Evolutionary conservation across 2,888 invertebrate genomes (phyloP).

Genomic region (Hedychridium roseum): DNA sequence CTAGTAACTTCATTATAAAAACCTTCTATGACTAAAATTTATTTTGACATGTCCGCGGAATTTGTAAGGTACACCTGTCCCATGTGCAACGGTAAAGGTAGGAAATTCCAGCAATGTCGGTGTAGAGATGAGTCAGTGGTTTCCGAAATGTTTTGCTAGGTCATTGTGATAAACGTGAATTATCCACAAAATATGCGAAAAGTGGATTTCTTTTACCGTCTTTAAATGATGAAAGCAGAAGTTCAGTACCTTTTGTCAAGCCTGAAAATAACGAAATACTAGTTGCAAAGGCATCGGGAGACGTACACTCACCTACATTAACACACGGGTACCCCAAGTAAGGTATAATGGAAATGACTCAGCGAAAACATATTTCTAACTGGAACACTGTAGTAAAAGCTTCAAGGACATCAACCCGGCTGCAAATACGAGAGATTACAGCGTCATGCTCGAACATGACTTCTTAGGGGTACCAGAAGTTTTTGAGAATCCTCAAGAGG

Average conservation of each 20-base stretch:
- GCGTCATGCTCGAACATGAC: conserved; percentile 13
- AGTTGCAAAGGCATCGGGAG: conserved; percentile 9
- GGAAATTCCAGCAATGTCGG: background rate
- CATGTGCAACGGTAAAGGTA: conserved; percentile 29
- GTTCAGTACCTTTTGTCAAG: conserved; percentile 7
- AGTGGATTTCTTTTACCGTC: conserved; percentile 11
- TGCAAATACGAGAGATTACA: conserved; percentile 16
- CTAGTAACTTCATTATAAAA: background rate
- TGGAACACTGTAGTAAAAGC: too few relatives aligned
- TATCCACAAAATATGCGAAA: conserved; percentile 3
- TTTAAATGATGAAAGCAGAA: conserved; percentile 9
- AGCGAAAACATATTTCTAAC: conserved; percentile 7
- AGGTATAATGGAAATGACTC: conserved; percentile 13
- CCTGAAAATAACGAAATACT: conserved; percentile 5
- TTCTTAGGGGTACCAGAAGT: conserved; percentile 13
- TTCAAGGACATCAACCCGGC: too few relatives aligned
- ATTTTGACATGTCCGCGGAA: conserved; percentile 9
- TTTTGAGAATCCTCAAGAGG: conserved; percentile 26
- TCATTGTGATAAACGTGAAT: conserved; percentile 11
- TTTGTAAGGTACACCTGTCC: conserved; percentile 21
- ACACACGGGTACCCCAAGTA: conserved; percentile 20
- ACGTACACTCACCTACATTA: conserved; percentile 13
- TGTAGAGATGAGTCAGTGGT: background rate
- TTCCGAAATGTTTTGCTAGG: conserved; percentile 10
- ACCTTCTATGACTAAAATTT: background rate